phyloP scores from a whole-genome alignment of 1,140 invertebrate genomes.

The Teleopsis dalmanni region DNA sequence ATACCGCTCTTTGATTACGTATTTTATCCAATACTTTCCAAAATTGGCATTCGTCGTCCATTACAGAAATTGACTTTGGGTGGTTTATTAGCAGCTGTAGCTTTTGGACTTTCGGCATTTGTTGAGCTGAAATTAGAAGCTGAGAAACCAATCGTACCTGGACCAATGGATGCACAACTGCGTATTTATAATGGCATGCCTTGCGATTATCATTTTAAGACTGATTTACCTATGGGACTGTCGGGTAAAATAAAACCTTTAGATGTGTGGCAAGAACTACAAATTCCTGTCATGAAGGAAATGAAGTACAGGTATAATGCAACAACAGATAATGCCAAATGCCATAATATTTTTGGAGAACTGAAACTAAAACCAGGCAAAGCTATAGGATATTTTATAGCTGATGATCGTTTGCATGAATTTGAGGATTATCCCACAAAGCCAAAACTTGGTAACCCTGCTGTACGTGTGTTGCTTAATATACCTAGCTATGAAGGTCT shows the following conservation, averaged over 20 bases:
- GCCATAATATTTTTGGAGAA: slow-evolving; percentile 16
- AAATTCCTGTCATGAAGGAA: neutral
- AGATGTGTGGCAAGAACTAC: slow-evolving; percentile 23
- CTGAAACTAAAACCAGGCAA: slow-evolving; percentile 25
- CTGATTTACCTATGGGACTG: neutral
- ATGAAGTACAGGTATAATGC: slow-evolving; percentile 17
- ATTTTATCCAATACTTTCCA: slow-evolving; percentile 57
- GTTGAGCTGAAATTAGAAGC: slow-evolving; percentile 71
- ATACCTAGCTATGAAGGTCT: slow-evolving; percentile 11
- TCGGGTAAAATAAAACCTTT: slow-evolving; percentile 8
- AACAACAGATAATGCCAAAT: slow-evolving; percentile 6
- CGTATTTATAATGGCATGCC: slow-evolving; percentile 62
- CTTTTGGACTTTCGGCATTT: slow-evolving; percentile 82
- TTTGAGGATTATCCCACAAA: slow-evolving; percentile 28
- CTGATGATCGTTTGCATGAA: slow-evolving; percentile 14
- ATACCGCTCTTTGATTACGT: slow-evolving; percentile 78
- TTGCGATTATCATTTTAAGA: slow-evolving; percentile 38
- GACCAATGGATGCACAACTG: slow-evolving; percentile 53
- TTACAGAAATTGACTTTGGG: slow-evolving; percentile 73
- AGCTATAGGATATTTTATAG: slow-evolving; percentile 45
- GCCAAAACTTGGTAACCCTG: slow-evolving; percentile 8
- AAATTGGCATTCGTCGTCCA: slow-evolving; percentile 48
- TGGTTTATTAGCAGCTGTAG: slow-evolving; percentile 70
- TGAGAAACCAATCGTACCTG: slow-evolving; percentile 54
- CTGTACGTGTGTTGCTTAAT: slow-evolving; percentile 27